Evolutionary conservation across 1,140 invertebrate genomes (phyloP), one percentile per base, ranked within the genome.

Genomic region (Potamilus streckersoni): DNA sequence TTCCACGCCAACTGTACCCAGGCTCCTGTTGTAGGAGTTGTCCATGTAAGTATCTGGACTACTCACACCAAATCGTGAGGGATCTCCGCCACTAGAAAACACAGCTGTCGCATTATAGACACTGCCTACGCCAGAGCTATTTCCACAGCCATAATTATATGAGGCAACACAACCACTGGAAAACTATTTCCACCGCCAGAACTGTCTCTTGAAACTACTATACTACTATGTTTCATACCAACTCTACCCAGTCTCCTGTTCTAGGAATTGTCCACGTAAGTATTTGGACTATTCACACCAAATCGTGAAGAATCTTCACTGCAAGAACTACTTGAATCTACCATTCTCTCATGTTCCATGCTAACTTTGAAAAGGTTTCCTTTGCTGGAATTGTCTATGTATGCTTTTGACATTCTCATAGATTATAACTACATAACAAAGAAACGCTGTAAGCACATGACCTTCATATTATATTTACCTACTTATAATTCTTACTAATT

Each of bases 341-440:
- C 64, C 69, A 78, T 72, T 23, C 58, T 73, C 6, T 79, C 83
- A 61, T 72, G 19, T 38, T 57, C 59, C 70, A 80, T 67, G 0
- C 83, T 81, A 31, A 80, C 83, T 20, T 81, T 62, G 8, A 73
- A 79, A 6, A 77, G 23, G n/a, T 31, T 74, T 8, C 76, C 16
- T 27, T 84, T 82, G 17, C 72, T 70, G 2, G 78, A 73, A 70
- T 84, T 82, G 72, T 84, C 81, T 2, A 80, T 81, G 49, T 84
- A 84, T 38, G 5, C 6, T 38, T 38, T 38, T 38, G 38, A 8
- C 38, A 38, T 38, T 38, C 38, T 38, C 5, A 38, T 38, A 38
- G 38, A 38, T 38, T 38, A 38, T 2, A 38, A 2, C 38, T 38
- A 38, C 38, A 38, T 5, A 38, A 38, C 2, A 38, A 38, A 6